These are phyloP conservation scores for Cryptocephalus primarius DNA, from an alignment of 2,888 invertebrate species.

Conservation along the genomic window DNA sequence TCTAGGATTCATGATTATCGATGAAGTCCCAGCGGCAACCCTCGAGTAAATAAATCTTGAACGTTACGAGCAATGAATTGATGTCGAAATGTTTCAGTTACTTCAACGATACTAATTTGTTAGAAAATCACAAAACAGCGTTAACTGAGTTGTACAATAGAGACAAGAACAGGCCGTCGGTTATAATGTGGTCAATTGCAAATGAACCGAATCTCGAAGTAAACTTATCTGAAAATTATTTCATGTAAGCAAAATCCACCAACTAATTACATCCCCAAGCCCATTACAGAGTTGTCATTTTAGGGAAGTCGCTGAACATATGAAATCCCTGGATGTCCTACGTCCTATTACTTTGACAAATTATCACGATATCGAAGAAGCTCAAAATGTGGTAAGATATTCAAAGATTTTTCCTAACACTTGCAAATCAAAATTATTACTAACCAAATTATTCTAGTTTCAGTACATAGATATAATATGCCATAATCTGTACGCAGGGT, in stretches of 20 bases:
- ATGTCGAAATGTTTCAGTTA: too few relatives aligned
- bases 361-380: too few relatives aligned
- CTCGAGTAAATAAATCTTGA: constrained; percentile 48
- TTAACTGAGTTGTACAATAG: constrained; percentile 77
- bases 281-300: not conserved
- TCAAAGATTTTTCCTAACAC: too few relatives aligned
- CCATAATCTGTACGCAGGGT: constrained; percentile 90
- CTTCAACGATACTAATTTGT: constrained; percentile 49
- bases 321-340: too few relatives aligned
- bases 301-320: too few relatives aligned
- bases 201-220: constrained; percentile 80
- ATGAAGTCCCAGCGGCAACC: constrained; percentile 90
- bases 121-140: constrained; percentile 73
- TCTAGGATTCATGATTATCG: constrained; percentile 86
- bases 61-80: too few relatives aligned
- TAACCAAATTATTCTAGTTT: constrained; percentile 42
- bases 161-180: constrained; percentile 92
- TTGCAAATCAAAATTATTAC: too few relatives aligned
- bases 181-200: constrained; percentile 93
- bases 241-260: constrained; percentile 39
- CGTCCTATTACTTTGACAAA: too few relatives aligned
- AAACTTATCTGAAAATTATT: constrained; percentile 66
- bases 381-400: too few relatives aligned
- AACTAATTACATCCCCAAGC: constrained; percentile 27
- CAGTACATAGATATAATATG: constrained; percentile 78